A percentile compares a stretch with the other conserved stretches of the same genome.
phyloP scores from a whole-genome alignment of 1,140 invertebrate species.

The Maniola jurtina region DNA sequence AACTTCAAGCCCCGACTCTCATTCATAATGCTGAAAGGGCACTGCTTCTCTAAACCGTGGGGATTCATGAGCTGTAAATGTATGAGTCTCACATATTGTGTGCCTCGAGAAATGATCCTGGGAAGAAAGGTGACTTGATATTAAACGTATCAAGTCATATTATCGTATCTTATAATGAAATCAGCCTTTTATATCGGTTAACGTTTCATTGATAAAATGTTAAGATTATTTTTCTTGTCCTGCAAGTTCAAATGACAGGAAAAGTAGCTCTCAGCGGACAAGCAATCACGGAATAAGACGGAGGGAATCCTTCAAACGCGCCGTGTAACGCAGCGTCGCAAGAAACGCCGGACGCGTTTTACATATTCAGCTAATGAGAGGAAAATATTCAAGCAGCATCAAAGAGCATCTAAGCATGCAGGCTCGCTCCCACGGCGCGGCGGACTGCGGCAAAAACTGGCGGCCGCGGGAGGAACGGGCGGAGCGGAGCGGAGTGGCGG shows the following conservation, averaged over 20 bases:
- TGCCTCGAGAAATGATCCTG: no score
- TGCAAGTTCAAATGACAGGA: background rate
- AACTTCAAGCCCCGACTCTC: no score
- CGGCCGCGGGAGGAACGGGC: constrained; percentile 14
- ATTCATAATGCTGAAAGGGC: no score
- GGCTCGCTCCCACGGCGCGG: constrained; percentile 41
- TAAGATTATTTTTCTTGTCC: background rate
- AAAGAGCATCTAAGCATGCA: constrained; percentile 38
- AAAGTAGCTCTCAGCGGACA: background rate
- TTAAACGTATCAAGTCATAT: no score
- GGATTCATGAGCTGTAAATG: no score
- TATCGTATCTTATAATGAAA: background rate
- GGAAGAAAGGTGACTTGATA: no score
- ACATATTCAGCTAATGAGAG: constrained; percentile 36
- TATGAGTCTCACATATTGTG: no score
- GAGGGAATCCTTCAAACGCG: background rate
- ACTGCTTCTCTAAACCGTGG: no score
- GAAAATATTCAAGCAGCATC: constrained; percentile 40
- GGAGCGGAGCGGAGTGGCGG: constrained; percentile 7
- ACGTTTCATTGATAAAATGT: background rate
- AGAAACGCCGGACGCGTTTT: constrained; percentile 27
- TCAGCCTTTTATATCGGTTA: background rate
- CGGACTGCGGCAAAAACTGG: constrained; percentile 33
- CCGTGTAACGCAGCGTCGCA: background rate
- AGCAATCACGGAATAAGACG: background rate